Evolutionary conservation across 2,888 invertebrate genomes (phyloP).

Genomic region (Crematogaster levior): DNA sequence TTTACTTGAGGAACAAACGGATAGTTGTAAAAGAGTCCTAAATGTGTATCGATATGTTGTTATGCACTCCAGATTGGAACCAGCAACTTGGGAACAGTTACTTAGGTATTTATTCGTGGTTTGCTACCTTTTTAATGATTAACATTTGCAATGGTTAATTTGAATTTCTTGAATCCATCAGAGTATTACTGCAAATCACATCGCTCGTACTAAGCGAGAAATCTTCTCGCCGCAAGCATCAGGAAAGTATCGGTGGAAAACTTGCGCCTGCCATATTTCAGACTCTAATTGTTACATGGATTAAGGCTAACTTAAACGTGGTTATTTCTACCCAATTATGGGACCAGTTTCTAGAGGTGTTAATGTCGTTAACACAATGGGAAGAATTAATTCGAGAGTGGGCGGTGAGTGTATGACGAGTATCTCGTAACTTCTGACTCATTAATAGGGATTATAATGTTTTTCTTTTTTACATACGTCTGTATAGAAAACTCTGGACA

Average conservation of each 20-base stretch:
- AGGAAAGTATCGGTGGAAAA: constrained; percentile 90
- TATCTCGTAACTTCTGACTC: not conserved
- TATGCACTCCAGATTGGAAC: constrained; percentile 97
- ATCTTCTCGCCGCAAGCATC: constrained; percentile 91
- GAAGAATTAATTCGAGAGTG: constrained; percentile 98
- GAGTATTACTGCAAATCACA: constrained; percentile 95
- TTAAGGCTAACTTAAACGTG: constrained; percentile 98
- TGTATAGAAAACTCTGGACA: constrained; percentile 97
- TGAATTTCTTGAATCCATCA: constrained; percentile 41
- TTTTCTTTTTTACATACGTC: not conserved
- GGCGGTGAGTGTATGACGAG: constrained; percentile 90
- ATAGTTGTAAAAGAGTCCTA: constrained; percentile 97
- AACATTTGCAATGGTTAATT: constrained; percentile 10
- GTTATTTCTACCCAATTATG: constrained; percentile 95
- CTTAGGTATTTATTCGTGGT: constrained; percentile 77
- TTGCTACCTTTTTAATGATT: not conserved
- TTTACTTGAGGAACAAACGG: constrained; percentile 96
- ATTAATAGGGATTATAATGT: not conserved
- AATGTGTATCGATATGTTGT: constrained; percentile 99
- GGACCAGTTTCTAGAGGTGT: constrained; percentile 96
- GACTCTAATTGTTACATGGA: constrained; percentile 99
- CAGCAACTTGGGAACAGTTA: constrained; percentile 93
- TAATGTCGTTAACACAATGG: constrained; percentile 96
- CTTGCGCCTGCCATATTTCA: constrained; percentile 95
- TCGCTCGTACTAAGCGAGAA: constrained; percentile 94